Base-by-base conservation (phyloP, 2,888 invertebrate species). In the Melitaea athalia region DNA sequence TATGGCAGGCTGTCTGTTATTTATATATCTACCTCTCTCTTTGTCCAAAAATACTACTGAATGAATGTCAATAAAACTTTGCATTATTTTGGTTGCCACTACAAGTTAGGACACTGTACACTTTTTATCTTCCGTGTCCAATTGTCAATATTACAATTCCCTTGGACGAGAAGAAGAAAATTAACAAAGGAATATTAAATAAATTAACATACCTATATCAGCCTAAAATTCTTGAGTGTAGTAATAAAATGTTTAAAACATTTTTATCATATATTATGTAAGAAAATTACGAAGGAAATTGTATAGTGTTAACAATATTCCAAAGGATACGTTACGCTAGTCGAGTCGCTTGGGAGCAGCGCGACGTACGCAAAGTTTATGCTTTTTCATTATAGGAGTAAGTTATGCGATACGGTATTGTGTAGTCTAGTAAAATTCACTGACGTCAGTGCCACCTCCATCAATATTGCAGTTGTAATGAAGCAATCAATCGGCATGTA, bases 401-500 rank as follows among this genome's bases (percentile, higher is more conserved):
- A 57, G 57, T 57, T 57, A 57, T 42, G 57, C 57, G 57, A 57
- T 15, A 42, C 57, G 15, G 42, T 57, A 42, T 57, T 42, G 57
- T 57, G 57, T 57, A 57, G 42, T 57, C 57, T 15, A 38, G 42
- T n/a, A 59, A 24, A 42, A 59, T 64, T 65, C 71, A 64, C 64
- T 67, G 69, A 42, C 57, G 57, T 75, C 66, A 69, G 72, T 75
- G 68, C 70, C 24, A 52, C 24, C 69, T 79, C 81, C 80, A 81
- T 83, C 82, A 81, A 79, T 78, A 79, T 77, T 75, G 78, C 82
- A 78, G 76, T 75, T 79, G 78, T 86, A 88, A 88, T 89, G 85
- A 89, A 86, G 83, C 86, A 84, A 86, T 89, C 89, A 86, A 90
- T 91, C 89, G 88, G 86, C 87, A 90, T 90, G 89, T 87, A 84